Evolutionary conservation across 2,888 invertebrate species (phyloP).

Genomic region (Amblyjoppa proteus): DNA sequence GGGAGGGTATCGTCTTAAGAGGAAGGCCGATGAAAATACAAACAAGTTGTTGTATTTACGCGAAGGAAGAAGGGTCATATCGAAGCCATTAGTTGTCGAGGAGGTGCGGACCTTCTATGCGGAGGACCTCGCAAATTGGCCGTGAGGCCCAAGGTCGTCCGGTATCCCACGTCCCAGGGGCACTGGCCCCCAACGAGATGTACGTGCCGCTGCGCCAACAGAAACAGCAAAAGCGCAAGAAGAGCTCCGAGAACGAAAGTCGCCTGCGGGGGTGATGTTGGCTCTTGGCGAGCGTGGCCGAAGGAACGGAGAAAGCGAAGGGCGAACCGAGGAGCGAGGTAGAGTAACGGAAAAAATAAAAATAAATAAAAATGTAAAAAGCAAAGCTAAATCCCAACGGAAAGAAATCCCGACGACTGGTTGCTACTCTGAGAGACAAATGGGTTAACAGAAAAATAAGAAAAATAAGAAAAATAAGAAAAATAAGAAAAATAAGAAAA

Average conservation of each 20-base stretch:
- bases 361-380: background rate
- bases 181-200: constrained; percentile 78
- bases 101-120: constrained; percentile 52
- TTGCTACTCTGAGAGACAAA: background rate
- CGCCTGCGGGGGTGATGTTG: constrained; percentile 51
- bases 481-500: no score
- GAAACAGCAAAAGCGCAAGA: constrained; percentile 35
- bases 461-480: background rate
- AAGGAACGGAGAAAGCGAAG: constrained; percentile 60
- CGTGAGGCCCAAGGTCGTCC: constrained; percentile 84
- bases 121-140: constrained; percentile 80
- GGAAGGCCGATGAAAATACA: background rate
- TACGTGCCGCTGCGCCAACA: constrained; percentile 20
- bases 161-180: constrained; percentile 81
- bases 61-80: constrained; percentile 29
- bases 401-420: background rate
- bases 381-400: background rate
- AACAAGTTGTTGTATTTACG: background rate
- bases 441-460: background rate
- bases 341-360: constrained; percentile 35
- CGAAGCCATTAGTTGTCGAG: constrained; percentile 20
- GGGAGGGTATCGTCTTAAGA: background rate
- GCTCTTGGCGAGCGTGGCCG: constrained; percentile 19
- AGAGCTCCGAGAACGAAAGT: constrained; percentile 12
- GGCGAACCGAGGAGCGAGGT: constrained; percentile 52